These are phyloP conservation scores for Ladona fulva DNA, from an alignment of 1,140 invertebrate species.

Conservation along the genomic window DNA sequence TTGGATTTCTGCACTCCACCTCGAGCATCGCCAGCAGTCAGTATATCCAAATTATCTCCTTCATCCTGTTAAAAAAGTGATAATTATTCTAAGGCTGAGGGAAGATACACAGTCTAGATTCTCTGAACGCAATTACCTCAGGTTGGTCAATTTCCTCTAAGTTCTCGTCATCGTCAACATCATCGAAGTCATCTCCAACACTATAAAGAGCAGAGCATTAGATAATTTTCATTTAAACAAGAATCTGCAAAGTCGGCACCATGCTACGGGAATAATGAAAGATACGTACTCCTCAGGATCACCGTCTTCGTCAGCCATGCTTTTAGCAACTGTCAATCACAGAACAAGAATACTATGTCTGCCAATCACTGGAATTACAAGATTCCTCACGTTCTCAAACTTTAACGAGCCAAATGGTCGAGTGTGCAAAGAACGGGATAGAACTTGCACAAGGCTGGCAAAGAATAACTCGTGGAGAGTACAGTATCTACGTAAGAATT, in stretches of 20 bases:
- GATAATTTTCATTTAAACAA: neutral
- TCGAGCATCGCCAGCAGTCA: slow-evolving; percentile 57
- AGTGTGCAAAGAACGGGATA: no score
- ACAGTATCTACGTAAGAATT: no score
- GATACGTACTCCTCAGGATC: slow-evolving; percentile 60
- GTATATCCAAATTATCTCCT: slow-evolving; percentile 56
- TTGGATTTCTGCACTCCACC: slow-evolving; percentile 73
- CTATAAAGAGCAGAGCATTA: slow-evolving; percentile 34
- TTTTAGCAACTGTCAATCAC: no score
- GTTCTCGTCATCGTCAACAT: slow-evolving; percentile 71
- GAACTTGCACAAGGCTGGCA: no score
- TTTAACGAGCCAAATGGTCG: no score
- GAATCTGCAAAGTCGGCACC: neutral
- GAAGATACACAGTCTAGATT: neutral
- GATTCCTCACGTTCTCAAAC: no score
- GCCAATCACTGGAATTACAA: no score
- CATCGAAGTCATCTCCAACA: slow-evolving; percentile 67
- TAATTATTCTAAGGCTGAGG: neutral
- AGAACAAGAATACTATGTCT: no score
- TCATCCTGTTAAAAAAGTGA: slow-evolving; percentile 42
- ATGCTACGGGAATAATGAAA: slow-evolving; percentile 17
- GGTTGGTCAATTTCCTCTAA: slow-evolving; percentile 59
- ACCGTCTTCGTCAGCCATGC: slow-evolving; percentile 68
- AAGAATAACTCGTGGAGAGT: no score
- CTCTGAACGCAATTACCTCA: slow-evolving; percentile 35